A percentile compares a stretch with the other conserved stretches of the same genome.
These are phyloP conservation scores for Sebastes iracundus DNA, from an alignment of 2,797 vertebrate genomes.

Conservation along the genomic window DNA sequence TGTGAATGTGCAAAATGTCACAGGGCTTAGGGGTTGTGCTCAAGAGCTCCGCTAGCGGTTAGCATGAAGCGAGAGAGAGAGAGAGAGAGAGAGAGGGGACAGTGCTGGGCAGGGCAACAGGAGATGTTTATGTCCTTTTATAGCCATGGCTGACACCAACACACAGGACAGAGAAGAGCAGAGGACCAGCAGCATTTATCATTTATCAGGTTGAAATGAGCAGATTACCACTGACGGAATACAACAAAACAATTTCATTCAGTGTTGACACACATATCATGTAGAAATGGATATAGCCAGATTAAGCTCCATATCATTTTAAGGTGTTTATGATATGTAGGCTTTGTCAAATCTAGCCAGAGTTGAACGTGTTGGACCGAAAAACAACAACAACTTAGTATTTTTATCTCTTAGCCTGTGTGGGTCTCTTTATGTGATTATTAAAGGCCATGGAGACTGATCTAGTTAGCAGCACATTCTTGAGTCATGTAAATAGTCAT, in stretches of 20 bases:
- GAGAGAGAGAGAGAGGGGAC: slow-evolving; percentile 20
- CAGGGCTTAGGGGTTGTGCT: slow-evolving; percentile 68
- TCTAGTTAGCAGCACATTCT: slow-evolving; percentile 43
- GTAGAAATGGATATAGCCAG: not conserved
- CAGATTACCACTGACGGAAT: slow-evolving; percentile 29
- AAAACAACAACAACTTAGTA: slow-evolving; percentile 11
- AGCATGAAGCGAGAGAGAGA: slow-evolving; percentile 50
- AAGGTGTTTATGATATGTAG: not conserved
- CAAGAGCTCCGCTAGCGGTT: slow-evolving; percentile 66
- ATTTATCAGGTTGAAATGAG: slow-evolving; percentile 45
- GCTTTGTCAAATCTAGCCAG: not conserved
- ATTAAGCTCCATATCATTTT: not conserved
- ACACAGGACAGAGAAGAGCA: slow-evolving; percentile 54
- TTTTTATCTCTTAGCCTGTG: slow-evolving; percentile 3
- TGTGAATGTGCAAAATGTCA: slow-evolving; percentile 69
- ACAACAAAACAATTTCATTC: slow-evolving; percentile 23
- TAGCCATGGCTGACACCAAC: slow-evolving; percentile 82
- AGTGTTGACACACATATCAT: not conserved
- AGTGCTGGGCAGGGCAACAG: slow-evolving; percentile 57
- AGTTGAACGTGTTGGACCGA: slow-evolving; percentile 1
- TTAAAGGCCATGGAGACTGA: slow-evolving; percentile 48
- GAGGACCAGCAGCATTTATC: slow-evolving; percentile 70
- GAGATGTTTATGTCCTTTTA: slow-evolving; percentile 86
- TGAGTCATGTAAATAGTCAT: slow-evolving; percentile 55
- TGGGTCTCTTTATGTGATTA: slow-evolving; percentile 42